phyloP scores from a whole-genome alignment of 2,113 vertebrate species.

The Daphoenositta chrysoptera region DNA sequence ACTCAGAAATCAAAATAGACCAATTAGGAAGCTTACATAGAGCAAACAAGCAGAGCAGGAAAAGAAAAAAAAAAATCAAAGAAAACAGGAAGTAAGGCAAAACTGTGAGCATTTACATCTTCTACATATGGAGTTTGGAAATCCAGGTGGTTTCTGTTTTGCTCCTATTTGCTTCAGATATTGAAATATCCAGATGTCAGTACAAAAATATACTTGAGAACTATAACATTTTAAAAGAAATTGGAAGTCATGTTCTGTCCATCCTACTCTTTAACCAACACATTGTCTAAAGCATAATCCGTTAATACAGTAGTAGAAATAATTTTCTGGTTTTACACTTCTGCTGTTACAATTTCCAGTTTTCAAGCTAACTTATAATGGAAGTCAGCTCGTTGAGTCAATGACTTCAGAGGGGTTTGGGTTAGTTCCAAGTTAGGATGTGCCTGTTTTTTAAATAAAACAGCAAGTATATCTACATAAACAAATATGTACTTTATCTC shows the following conservation, averaged over 20 bases:
- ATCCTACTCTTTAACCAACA: not conserved
- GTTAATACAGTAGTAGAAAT: not conserved
- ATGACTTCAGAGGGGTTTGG: not conserved
- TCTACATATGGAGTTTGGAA: not conserved
- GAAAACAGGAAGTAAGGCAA: conserved; percentile 10
- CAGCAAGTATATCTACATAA: not conserved
- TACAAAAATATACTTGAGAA: conserved; percentile 4
- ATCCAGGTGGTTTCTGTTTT: conserved; percentile 55
- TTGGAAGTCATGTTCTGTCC: not conserved
- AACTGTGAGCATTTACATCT: conserved; percentile 25
- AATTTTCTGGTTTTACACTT: not conserved
- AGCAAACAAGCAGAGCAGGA: not conserved
- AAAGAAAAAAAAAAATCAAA: not conserved
- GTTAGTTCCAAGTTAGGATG: not conserved
- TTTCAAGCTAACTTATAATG: not conserved
- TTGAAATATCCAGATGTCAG: conserved; percentile 40
- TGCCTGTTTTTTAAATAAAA: not conserved
- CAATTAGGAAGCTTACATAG: not conserved
- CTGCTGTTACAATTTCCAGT: not conserved
- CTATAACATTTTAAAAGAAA: not conserved
- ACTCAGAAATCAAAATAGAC: conserved; percentile 1
- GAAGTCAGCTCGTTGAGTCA: not conserved
- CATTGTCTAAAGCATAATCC: not conserved
- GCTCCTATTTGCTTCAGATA: conserved; percentile 23
- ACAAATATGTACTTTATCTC: accelerated